Percentiles rank a stretch among this genome's conserved stretches.
phyloP scores from a whole-genome alignment of 2,888 invertebrate species.

The Pharmacophagus antenor region DNA sequence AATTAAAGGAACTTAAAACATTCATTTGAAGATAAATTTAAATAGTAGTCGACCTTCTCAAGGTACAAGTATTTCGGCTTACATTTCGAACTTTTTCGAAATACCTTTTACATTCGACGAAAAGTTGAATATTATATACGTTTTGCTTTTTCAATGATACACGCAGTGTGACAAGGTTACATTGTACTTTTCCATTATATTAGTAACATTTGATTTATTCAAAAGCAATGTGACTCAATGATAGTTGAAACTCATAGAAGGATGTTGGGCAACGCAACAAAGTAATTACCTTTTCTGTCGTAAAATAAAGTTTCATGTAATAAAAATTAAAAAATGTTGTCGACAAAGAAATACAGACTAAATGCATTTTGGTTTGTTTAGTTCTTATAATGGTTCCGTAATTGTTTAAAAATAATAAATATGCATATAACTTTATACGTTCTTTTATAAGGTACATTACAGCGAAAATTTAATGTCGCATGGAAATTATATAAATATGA shows the following conservation, averaged over 20 bases:
- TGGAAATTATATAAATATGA: too few relatives aligned
- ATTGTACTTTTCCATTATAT: conserved; percentile 12
- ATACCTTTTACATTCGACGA: conserved; percentile 18
- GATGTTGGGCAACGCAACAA: neutral
- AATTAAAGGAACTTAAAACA: neutral
- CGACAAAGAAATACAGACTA: neutral
- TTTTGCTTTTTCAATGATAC: conserved; percentile 10
- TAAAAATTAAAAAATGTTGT: neutral
- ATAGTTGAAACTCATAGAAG: neutral
- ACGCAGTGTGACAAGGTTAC: conserved; percentile 16
- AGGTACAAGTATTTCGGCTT: conserved; percentile 8
- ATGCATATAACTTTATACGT: too few relatives aligned
- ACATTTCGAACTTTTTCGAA: conserved; percentile 20
- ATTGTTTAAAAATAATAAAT: too few relatives aligned
- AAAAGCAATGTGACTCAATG: neutral
- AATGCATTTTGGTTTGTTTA: neutral
- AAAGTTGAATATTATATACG: conserved; percentile 2
- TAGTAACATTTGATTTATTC: neutral
- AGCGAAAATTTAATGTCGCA: too few relatives aligned
- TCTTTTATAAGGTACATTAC: too few relatives aligned
- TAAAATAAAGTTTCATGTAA: neutral
- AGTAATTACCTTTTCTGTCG: neutral
- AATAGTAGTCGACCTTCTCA: conserved; percentile 25
- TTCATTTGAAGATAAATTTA: conserved; percentile 4
- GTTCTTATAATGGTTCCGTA: too few relatives aligned